phyloP scores from a whole-genome alignment of 2,797 vertebrate species.

The Phrynocephalus vlangalii region DNA sequence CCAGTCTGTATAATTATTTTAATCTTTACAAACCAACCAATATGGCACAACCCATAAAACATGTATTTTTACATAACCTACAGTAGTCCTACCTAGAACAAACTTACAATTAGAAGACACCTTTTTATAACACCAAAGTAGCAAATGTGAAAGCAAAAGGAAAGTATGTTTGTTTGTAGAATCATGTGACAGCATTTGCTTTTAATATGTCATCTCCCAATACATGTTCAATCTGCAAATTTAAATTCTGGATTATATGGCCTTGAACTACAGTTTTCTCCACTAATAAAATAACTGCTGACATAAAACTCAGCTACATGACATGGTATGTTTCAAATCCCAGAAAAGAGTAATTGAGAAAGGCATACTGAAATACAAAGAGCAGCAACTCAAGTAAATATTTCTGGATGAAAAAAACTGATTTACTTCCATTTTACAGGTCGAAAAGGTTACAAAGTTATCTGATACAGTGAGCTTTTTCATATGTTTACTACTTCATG shows the following conservation, averaged over 20 bases:
- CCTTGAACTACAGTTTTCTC: not conserved
- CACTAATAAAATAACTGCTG: not conserved
- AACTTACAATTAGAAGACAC: not conserved
- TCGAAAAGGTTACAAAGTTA: no score
- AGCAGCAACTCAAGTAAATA: conserved; percentile 7
- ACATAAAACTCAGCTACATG: not conserved
- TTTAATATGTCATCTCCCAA: not conserved
- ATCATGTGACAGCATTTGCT: not conserved
- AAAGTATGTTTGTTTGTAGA: not conserved
- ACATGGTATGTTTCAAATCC: not conserved
- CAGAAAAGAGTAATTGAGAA: not conserved
- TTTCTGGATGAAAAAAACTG: conserved; percentile 26
- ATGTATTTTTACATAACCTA: no score
- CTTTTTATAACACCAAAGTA: not conserved
- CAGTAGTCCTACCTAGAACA: not conserved
- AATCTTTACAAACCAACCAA: not conserved
- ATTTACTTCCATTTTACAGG: conserved; percentile 43
- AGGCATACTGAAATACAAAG: not conserved
- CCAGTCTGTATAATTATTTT: not conserved
- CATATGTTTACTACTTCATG: not conserved
- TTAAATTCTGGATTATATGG: not conserved
- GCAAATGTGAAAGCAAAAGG: not conserved
- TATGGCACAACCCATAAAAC: not conserved
- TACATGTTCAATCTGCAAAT: not conserved
- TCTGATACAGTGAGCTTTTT: not conserved